Percentiles rank a stretch among this genome's conserved stretches.
These are phyloP conservation scores for Chesias legatella DNA, from an alignment of 2,888 invertebrate genomes.

Conservation along the genomic window DNA sequence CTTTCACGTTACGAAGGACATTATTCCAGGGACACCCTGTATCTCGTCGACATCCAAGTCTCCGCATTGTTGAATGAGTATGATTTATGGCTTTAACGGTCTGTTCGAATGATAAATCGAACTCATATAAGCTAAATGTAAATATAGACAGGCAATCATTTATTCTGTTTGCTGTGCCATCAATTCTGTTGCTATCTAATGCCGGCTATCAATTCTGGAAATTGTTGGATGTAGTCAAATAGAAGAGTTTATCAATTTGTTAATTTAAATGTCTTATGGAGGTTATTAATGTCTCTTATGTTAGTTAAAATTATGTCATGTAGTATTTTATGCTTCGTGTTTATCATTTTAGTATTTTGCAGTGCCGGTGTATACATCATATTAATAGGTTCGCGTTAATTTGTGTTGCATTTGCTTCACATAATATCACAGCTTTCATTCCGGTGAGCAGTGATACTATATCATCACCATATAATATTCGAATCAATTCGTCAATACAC, in stretches of 20 bases:
- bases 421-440: no score
- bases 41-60: slow-evolving; percentile 50
- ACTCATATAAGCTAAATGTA: slow-evolving; percentile 57
- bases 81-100: slow-evolving; percentile 65
- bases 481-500: no score
- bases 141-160: slow-evolving; percentile 57
- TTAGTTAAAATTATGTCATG: background rate
- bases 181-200: slow-evolving; percentile 44
- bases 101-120: slow-evolving; percentile 62
- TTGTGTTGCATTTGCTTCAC: no score
- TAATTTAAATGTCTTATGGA: slow-evolving; percentile 17
- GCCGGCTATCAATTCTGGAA: slow-evolving; percentile 30
- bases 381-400: no score
- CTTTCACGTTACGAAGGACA: no score
- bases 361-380: no score
- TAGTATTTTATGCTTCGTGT: no score
- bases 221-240: slow-evolving; percentile 28
- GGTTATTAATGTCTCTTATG: slow-evolving; percentile 6
- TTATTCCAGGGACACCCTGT: no score
- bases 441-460: no score
- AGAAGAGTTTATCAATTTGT: slow-evolving; percentile 24
- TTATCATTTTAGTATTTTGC: no score
- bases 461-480: no score
- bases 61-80: slow-evolving; percentile 54
- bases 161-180: slow-evolving; percentile 50